Conservation (phyloP, 2,888 invertebrate species). For the Trichopoda pennipes region DNA sequence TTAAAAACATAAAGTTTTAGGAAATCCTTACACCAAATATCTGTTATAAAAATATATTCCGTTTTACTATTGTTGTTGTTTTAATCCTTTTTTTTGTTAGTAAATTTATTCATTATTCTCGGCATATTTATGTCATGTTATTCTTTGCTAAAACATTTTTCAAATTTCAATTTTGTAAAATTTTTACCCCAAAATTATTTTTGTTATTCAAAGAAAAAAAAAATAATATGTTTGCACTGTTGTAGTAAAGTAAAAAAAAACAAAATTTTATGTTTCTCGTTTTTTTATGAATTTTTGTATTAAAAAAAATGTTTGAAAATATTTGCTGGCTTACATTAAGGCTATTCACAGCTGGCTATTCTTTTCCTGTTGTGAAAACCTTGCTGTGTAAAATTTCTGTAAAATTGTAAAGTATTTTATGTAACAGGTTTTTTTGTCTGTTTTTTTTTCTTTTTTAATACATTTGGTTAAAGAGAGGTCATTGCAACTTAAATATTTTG, state of each 20-base stretch:
- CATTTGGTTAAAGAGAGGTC: constrained; percentile 73
- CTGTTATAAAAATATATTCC: constrained; percentile 1
- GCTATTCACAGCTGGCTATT: neutral
- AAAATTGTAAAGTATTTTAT: constrained; percentile 17
- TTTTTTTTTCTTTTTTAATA: constrained; percentile 54
- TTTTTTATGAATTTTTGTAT: constrained; percentile 37
- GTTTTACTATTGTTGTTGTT: constrained; percentile 53
- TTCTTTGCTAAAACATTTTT: constrained; percentile 29
- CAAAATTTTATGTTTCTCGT: constrained; percentile 56
- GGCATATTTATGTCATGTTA: constrained; percentile 62
- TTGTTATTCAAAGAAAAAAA: constrained; percentile 38
- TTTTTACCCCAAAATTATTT: neutral
- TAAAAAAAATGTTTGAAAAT: constrained; percentile 9
- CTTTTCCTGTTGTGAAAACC: neutral
- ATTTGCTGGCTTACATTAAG: neutral
- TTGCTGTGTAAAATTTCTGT: neutral
- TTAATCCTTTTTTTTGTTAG: constrained; percentile 62
- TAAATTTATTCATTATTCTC: constrained; percentile 72
- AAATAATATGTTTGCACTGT: constrained; percentile 57
- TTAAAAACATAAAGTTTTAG: too few species aligned
- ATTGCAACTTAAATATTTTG: constrained; percentile 69
- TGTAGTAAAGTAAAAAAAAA: constrained; percentile 48
- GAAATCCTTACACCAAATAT: constrained; percentile 3
- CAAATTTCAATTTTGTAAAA: constrained; percentile 1
- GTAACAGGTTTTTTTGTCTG: constrained; percentile 27